These are phyloP conservation scores for Gallinago nigripennis DNA, from an alignment of 2,797 vertebrate genomes.

Conservation along the genomic window DNA sequence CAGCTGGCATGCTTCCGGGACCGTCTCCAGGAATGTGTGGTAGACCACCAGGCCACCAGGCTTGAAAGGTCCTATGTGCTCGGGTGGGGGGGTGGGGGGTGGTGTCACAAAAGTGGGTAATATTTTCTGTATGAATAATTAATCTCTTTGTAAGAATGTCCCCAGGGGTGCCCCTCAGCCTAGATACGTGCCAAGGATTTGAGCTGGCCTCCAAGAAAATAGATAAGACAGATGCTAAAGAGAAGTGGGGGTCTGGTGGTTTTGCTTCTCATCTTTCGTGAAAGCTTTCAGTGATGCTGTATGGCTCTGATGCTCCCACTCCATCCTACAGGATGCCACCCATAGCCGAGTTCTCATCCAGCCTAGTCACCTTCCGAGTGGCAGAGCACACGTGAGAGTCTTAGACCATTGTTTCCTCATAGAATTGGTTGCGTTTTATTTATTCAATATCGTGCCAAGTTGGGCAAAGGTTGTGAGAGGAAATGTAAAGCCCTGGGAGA, in stretches of 20 bases:
- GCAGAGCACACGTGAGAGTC: not conserved
- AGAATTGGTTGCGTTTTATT: not conserved
- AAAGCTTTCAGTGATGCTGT: not conserved
- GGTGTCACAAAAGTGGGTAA: not conserved
- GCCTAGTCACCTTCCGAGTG: not conserved
- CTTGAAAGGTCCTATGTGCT: not conserved
- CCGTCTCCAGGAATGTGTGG: too few species aligned
- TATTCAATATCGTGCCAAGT: not conserved
- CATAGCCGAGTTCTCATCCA: not conserved
- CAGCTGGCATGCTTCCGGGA: not conserved
- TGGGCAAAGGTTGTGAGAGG: not conserved
- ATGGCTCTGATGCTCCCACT: accelerated
- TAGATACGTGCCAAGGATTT: not conserved
- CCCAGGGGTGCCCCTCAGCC: not conserved
- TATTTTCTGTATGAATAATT: not conserved
- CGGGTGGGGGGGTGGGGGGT: not conserved
- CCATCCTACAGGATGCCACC: not conserved
- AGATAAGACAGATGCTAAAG: not conserved
- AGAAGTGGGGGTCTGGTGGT: not conserved
- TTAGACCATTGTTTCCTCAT: not conserved
- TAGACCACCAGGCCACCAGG: accelerated
- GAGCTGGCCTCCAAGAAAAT: not conserved
- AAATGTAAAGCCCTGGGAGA: not conserved
- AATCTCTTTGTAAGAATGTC: not conserved
- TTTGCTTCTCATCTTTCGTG: not conserved